phyloP scores from a whole-genome alignment of 1,140 invertebrate species.

The Drosophila guanche region DNA sequence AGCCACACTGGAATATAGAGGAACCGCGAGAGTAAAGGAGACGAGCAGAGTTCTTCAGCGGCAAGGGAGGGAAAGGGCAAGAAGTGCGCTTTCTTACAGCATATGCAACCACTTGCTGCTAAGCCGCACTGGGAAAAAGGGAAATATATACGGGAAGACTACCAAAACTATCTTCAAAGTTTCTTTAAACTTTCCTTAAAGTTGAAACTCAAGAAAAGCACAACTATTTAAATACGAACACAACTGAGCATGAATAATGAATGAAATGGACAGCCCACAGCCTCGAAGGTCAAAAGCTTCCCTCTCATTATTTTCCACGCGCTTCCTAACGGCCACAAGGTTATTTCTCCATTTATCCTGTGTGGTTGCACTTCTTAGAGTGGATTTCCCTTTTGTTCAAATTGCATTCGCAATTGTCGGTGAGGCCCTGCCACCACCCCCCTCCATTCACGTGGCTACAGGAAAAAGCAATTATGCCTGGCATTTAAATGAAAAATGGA shows the following conservation, averaged over 20 bases:
- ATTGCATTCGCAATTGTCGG: constrained; percentile 46
- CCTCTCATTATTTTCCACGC: not conserved
- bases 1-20: too few relatives aligned
- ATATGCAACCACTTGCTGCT: too few relatives aligned
- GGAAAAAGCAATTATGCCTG: constrained; percentile 77
- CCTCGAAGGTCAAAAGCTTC: not conserved
- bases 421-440: not conserved
- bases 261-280: not conserved
- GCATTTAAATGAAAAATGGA: constrained; percentile 78
- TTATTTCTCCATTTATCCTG: constrained; percentile 18
- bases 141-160: too few relatives aligned
- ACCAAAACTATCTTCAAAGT: too few relatives aligned
- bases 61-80: too few relatives aligned
- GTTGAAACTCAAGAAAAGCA: too few relatives aligned
- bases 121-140: too few relatives aligned
- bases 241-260: not conserved
- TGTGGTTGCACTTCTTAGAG: not conserved
- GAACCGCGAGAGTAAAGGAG: too few relatives aligned
- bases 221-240: too few relatives aligned
- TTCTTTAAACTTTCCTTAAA: too few relatives aligned
- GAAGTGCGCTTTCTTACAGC: too few relatives aligned
- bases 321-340: constrained; percentile 6
- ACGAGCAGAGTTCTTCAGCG: too few relatives aligned
- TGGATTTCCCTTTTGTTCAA: constrained; percentile 28
- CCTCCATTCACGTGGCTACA: constrained; percentile 25